These are phyloP conservation scores for Chaetophractus vellerosus DNA, from an alignment of 2,797 vertebrate species.

Conservation along the genomic window DNA sequence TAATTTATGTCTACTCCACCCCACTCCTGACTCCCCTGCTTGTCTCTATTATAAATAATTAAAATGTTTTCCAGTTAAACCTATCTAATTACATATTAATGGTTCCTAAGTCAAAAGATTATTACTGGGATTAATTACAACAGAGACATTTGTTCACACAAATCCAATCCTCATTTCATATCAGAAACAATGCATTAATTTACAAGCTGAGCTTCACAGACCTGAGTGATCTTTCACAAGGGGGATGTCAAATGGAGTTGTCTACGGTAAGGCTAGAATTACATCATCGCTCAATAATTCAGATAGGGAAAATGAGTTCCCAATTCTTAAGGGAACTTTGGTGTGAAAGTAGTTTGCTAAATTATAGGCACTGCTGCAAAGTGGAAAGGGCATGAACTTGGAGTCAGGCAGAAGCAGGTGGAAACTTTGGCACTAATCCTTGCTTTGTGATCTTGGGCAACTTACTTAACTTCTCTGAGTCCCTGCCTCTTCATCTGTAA, in stretches of 20 bases:
- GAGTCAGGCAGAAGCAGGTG: background rate
- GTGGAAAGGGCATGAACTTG: background rate
- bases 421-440: background rate
- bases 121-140: constrained; percentile 82
- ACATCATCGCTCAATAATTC: constrained; percentile 61
- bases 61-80: constrained; percentile 86
- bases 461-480: constrained; percentile 46
- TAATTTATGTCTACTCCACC: constrained; percentile 64
- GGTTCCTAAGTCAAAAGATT: constrained; percentile 83
- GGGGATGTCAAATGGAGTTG: background rate
- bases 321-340: constrained; percentile 27
- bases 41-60: constrained; percentile 83
- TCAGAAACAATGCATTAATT: constrained; percentile 61
- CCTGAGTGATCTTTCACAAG: constrained; percentile 74
- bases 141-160: constrained; percentile 73
- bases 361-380: background rate
- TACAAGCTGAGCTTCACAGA: constrained; percentile 63
- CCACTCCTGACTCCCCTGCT: constrained; percentile 69
- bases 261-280: constrained; percentile 60
- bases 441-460: background rate
- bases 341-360: constrained; percentile 37
- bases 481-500: background rate
- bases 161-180: constrained; percentile 70
- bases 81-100: constrained; percentile 86
- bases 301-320: background rate